Evolutionary conservation across 2,888 invertebrate genomes (phyloP).

Genomic region (Ochropleura plecta): DNA sequence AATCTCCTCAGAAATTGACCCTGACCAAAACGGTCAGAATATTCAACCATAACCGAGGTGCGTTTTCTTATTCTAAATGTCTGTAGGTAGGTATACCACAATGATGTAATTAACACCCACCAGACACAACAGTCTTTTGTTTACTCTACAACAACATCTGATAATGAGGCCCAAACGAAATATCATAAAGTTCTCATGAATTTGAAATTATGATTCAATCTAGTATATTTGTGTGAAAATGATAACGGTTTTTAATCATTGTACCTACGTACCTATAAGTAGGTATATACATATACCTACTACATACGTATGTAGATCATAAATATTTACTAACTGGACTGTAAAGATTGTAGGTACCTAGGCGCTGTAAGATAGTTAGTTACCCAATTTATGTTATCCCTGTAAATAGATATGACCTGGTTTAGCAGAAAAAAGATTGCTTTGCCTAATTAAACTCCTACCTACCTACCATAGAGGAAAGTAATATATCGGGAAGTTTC

Average conservation of each 20-base stretch:
- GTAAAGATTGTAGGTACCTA: not conserved
- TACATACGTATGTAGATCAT: too few relatives aligned
- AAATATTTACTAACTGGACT: not conserved
- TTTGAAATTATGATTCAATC: too few relatives aligned
- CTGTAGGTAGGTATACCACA: too few relatives aligned
- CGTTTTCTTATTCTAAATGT: too few relatives aligned
- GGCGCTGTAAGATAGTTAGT: not conserved
- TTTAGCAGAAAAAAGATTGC: not conserved
- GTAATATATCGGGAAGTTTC: too few relatives aligned
- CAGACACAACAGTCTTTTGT: not conserved
- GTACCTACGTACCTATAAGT: not conserved
- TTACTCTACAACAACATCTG: too few relatives aligned
- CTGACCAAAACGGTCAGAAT: too few relatives aligned
- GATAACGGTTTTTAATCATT: not conserved
- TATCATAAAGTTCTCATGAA: too few relatives aligned
- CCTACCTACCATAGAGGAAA: too few relatives aligned
- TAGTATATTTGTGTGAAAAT: not conserved
- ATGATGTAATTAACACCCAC: not conserved
- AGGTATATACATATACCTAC: not conserved
- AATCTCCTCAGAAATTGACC: too few relatives aligned
- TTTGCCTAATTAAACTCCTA: slow-evolving; percentile 45
- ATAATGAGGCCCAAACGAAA: too few relatives aligned
- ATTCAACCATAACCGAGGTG: too few relatives aligned
- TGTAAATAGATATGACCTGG: not conserved
- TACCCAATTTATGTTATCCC: slow-evolving; percentile 6